A percentile compares a stretch with the other conserved stretches of the same genome.
Evolutionary conservation across 2,888 invertebrate species (phyloP).

Genomic region (Odontothrips loti): DNA sequence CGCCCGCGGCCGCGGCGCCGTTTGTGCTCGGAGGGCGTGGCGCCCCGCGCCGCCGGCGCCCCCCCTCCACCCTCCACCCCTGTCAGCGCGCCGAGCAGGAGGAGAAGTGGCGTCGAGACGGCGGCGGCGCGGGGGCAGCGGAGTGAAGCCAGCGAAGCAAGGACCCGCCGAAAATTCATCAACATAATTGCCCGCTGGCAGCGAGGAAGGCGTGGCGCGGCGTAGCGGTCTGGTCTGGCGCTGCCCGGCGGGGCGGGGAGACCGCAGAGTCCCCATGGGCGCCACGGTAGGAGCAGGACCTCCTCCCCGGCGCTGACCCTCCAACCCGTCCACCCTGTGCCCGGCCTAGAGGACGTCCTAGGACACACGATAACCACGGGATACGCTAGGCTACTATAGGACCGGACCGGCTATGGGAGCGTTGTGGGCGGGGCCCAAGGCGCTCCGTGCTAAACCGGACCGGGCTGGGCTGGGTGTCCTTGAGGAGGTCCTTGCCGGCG

Average conservation of each 20-base stretch:
- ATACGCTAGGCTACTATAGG: too few species aligned
- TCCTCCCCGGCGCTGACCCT: neutral
- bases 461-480: neutral
- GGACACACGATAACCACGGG: neutral
- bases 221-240: neutral
- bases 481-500: slow-evolving; percentile 7
- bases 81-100: neutral
- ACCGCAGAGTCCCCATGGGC: too few species aligned
- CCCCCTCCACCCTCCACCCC: neutral
- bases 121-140: too few species aligned
- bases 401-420: neutral
- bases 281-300: neutral
- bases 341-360: neutral
- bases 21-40: neutral
- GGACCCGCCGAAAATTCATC: slow-evolving; percentile 3
- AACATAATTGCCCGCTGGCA: neutral
- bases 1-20: neutral
- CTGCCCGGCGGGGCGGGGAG: neutral
- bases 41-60: neutral
- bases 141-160: neutral
- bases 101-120: too few species aligned
- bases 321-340: neutral
- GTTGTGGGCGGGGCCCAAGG: neutral
- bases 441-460: neutral
- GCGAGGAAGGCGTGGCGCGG: neutral